Evolutionary conservation across 2,113 vertebrate species (phyloP).

Genomic region (Lepisosteus osseus): DNA sequence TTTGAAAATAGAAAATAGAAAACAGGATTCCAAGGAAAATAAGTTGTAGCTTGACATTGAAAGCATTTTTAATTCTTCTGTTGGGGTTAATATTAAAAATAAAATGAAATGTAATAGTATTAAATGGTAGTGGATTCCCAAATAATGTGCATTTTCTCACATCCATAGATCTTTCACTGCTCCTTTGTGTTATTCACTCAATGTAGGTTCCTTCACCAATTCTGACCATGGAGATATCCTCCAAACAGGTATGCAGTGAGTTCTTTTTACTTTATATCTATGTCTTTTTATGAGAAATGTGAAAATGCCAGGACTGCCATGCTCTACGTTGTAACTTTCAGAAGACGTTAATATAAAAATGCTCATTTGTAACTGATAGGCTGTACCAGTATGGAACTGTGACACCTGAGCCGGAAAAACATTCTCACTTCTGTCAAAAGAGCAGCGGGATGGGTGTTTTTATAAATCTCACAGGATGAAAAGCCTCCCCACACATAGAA

Average conservation of each 20-base stretch:
- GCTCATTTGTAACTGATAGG: not conserved
- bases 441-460: not conserved
- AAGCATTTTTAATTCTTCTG: too few relatives aligned
- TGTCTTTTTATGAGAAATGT: not conserved
- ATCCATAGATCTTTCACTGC: too few relatives aligned
- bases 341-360: too few relatives aligned
- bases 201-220: conserved; percentile 68
- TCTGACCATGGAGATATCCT: conserved; percentile 85
- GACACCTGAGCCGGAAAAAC: conserved; percentile 3
- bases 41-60: too few relatives aligned
- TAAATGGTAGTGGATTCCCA: too few relatives aligned
- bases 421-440: not conserved
- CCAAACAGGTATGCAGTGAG: conserved; percentile 80
- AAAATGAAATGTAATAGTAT: too few relatives aligned
- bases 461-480: not conserved
- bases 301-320: too few relatives aligned
- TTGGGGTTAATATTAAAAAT: too few relatives aligned
- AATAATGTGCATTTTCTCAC: too few relatives aligned
- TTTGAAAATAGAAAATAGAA: too few relatives aligned
- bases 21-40: too few relatives aligned
- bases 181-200: conserved; percentile 1
- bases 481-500: not conserved
- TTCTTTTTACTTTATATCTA: not conserved
- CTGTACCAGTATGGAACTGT: not conserved
- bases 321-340: too few relatives aligned